Conservation (phyloP, 2,888 invertebrate genomes). For the Microplitis manilae region DNA sequence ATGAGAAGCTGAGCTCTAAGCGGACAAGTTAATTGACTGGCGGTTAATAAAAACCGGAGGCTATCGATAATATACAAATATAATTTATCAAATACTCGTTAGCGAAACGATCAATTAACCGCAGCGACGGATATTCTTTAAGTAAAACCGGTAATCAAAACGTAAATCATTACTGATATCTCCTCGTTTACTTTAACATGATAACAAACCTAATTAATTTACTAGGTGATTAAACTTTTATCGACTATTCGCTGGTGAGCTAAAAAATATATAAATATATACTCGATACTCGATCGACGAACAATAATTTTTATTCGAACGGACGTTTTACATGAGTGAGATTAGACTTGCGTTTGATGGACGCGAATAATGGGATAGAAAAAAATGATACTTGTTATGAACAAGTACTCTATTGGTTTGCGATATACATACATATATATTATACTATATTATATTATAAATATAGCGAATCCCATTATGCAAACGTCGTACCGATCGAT, state of each 20-base stretch:
- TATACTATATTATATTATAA: neutral
- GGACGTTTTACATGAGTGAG: too few relatives aligned
- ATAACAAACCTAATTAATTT: constrained; percentile 11
- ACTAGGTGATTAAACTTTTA: neutral
- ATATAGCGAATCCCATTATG: constrained; percentile 54
- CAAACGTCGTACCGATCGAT: constrained; percentile 58
- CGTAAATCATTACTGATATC: constrained; percentile 13
- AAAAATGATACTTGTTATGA: constrained; percentile 3
- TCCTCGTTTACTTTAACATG: neutral
- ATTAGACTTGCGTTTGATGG: too few relatives aligned
- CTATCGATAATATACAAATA: constrained; percentile 31
- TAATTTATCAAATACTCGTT: constrained; percentile 38
- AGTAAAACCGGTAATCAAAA: constrained; percentile 21
- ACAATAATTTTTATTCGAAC: too few relatives aligned
- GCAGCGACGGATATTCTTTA: constrained; percentile 23
- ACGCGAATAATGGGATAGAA: neutral
- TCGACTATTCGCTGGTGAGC: too few relatives aligned
- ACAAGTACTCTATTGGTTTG: neutral
- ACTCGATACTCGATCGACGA: too few relatives aligned
- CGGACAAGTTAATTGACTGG: neutral
- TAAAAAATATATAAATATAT: too few relatives aligned
- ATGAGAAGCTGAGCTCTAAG: neutral
- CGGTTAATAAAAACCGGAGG: constrained; percentile 14
- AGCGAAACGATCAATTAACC: constrained; percentile 32
- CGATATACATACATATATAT: constrained; percentile 29